Evolutionary conservation across 2,113 vertebrate genomes (phyloP), one percentile per base, ranked within the genome.

Genomic region (Lagopus muta): DNA sequence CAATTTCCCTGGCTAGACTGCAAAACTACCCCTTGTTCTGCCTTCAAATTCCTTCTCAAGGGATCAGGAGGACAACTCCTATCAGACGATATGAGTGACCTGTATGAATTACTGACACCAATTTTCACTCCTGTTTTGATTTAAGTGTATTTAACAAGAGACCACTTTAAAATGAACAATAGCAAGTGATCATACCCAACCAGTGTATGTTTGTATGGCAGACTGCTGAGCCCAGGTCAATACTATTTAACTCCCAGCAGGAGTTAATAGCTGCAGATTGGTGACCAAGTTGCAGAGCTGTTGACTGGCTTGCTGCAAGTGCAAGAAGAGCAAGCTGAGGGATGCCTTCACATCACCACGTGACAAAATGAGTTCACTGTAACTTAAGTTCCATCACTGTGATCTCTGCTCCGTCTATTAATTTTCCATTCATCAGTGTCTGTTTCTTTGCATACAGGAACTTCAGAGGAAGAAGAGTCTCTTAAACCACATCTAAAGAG

Each of bases 191-290:
- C 42, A 36, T n/a, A 3, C 40, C 71, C 12, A 72, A 20, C 20
- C 32, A 20, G 28, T 2, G 50, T 30, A 25, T 62, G 45, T 57
- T 57, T 34, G 2, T 20, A 21, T 2, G 82, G 64, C 72, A 32
- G 38, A 16, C 66, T 60, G 82, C 79, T 76, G 86, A 83, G 90
- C 60, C 25, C 55, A 19, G 80, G 73, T 61, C 86, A 86, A 28
- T 14, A 79, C 3, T 30, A 50, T 52, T 58, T 9, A 80, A 55
- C 73, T 77, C 76, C 65, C 86, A 77, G 93, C 65, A 83, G 73
- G 60, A 19, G 42, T 20, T 42, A 10, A 8, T 2, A 62, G 30
- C 48, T 83, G n/a, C 13, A 45, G 38, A 71, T 36, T 3, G 4
- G 55, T 36, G 86, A 15, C 77, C 89, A 60, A 70, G 71, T 22